A percentile compares a stretch with the other conserved stretches of the same genome.
Evolutionary conservation across 2,888 invertebrate species (phyloP).

Genomic region (Zonitis immaculata): DNA sequence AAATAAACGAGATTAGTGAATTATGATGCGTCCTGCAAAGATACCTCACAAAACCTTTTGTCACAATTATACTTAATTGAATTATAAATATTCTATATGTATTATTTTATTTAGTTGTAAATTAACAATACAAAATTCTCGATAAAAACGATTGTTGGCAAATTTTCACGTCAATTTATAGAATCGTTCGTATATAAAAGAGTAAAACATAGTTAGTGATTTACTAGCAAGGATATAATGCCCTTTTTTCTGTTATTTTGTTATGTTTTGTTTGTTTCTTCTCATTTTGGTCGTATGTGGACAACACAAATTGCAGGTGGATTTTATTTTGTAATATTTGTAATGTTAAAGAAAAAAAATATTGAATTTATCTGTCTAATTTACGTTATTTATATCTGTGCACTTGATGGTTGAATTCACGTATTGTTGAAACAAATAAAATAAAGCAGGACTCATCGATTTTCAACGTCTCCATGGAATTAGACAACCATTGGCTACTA

Average conservation of each 20-base stretch:
- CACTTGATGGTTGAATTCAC: neutral
- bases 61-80: conserved; percentile 20
- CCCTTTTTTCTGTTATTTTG: neutral
- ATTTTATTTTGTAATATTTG: too few species aligned
- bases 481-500: neutral
- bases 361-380: neutral
- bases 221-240: neutral
- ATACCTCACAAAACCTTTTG: conserved; percentile 24
- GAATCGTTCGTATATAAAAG: neutral
- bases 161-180: neutral
- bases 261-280: neutral
- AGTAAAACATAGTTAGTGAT: neutral
- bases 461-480: neutral
- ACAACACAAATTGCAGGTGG: neutral
- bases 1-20: conserved; percentile 22
- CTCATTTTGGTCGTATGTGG: neutral
- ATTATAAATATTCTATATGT: conserved; percentile 10
- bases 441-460: neutral
- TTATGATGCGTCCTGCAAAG: conserved; percentile 16
- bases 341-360: neutral
- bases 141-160: neutral
- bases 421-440: neutral
- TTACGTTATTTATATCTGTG: neutral
- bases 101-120: too few species aligned
- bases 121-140: too few species aligned